phyloP scores from a whole-genome alignment of 2,888 invertebrate genomes.

The Onchidella celtica region DNA sequence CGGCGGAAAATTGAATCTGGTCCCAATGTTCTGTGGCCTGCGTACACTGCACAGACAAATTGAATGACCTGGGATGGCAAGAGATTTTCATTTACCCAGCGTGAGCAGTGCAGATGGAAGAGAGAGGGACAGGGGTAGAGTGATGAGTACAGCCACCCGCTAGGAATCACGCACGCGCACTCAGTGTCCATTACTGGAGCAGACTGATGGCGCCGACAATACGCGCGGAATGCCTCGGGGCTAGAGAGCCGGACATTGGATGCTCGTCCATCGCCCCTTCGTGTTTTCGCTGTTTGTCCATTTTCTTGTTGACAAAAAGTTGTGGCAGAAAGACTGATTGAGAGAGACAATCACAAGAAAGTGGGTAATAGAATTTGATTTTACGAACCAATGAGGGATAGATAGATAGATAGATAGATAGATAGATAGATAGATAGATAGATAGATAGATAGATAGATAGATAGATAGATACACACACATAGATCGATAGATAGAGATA shows the following conservation, averaged over 20 bases:
- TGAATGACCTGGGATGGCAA: slow-evolving; percentile 9
- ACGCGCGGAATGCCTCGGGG: slow-evolving; percentile 9
- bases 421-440: no score
- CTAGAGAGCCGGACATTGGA: slow-evolving; percentile 18
- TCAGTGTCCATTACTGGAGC: slow-evolving; percentile 32
- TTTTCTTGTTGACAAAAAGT: no score
- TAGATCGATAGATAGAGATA: no score
- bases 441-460: no score
- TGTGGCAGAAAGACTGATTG: no score
- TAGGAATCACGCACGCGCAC: slow-evolving; percentile 22
- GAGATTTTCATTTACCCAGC: slow-evolving; percentile 28
- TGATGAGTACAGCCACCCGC: slow-evolving; percentile 25
- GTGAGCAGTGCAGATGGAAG: background rate
- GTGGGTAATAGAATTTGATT: no score
- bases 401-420: no score
- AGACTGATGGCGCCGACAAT: slow-evolving; percentile 35
- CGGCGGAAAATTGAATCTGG: slow-evolving; percentile 18
- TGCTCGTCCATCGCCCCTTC: no score
- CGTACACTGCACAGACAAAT: slow-evolving; percentile 30
- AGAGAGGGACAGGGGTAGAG: slow-evolving; percentile 6
- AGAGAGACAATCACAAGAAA: no score
- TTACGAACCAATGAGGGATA: no score
- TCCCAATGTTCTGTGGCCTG: slow-evolving; percentile 6
- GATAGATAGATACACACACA: no score
- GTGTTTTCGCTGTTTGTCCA: no score